Conservation (phyloP, 2,888 invertebrate genomes). For the Rotaria sp. region DNA sequence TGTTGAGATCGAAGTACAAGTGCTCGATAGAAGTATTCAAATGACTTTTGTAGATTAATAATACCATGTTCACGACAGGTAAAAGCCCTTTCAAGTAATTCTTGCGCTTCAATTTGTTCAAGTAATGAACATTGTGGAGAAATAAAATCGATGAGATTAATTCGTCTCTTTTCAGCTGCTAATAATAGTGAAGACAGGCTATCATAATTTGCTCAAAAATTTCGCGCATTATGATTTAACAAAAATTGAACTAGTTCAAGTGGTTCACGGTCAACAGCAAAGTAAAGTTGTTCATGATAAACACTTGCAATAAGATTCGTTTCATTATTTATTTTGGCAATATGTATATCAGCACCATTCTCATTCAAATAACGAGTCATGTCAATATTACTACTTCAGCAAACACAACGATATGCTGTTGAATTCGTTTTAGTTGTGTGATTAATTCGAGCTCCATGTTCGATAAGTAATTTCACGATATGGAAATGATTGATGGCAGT, state of each 20-base stretch:
- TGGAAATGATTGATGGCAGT: conserved; percentile 86
- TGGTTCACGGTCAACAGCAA: conserved; percentile 90
- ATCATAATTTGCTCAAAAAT: conserved; percentile 84
- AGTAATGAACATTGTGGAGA: conserved; percentile 47
- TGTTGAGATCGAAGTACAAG: too few relatives aligned
- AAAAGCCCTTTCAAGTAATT: too few relatives aligned
- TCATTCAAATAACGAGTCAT: conserved; percentile 78
- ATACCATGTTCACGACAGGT: too few relatives aligned
- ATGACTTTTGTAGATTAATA: too few relatives aligned
- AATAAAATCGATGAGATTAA: conserved; percentile 83
- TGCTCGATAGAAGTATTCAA: too few relatives aligned
- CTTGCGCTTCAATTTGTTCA: too few relatives aligned
- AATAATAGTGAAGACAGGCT: conserved; percentile 91
- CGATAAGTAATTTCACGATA: conserved; percentile 74
- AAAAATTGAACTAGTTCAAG: conserved; percentile 81
- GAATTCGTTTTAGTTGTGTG: conserved; percentile 63
- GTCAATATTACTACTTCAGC: conserved; percentile 54
- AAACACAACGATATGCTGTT: conserved; percentile 54
- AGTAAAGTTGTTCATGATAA: conserved; percentile 91
- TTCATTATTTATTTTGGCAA: conserved; percentile 76
- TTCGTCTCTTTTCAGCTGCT: conserved; percentile 79
- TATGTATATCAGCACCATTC: conserved; percentile 87
- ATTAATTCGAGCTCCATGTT: conserved; percentile 77
- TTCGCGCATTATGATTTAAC: conserved; percentile 72
- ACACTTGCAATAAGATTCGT: conserved; percentile 96